Percentiles rank a stretch among this genome's conserved stretches.
Conservation (phyloP, 2,113 vertebrate species). For the Pseudolaguvia tuberculata region DNA sequence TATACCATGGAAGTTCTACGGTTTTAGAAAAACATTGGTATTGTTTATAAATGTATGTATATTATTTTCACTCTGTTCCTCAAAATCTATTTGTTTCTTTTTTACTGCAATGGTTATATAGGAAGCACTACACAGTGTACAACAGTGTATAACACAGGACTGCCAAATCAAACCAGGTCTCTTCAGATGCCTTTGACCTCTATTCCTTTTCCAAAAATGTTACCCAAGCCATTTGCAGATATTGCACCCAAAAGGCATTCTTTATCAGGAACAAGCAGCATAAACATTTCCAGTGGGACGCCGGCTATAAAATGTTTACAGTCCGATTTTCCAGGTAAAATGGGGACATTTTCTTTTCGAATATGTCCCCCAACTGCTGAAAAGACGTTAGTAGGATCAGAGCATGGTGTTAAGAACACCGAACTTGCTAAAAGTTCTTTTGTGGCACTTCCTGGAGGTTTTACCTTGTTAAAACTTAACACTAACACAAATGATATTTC, state of each 20-base stretch:
- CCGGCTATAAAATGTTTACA: slow-evolving; percentile 61
- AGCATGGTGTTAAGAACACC: slow-evolving; percentile 34
- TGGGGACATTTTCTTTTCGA: slow-evolving; percentile 76
- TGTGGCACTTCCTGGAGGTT: slow-evolving; percentile 78
- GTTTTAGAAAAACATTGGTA: no score
- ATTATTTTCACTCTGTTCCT: no score
- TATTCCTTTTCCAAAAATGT: neutral
- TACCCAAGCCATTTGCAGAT: slow-evolving; percentile 18
- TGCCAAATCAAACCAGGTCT: neutral
- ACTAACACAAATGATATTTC: neutral
- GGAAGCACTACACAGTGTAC: slow-evolving; percentile 8
- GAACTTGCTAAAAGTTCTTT: slow-evolving; percentile 53
- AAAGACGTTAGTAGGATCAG: slow-evolving; percentile 2
- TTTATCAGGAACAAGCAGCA: slow-evolving; percentile 50
- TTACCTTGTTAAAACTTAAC: slow-evolving; percentile 71
- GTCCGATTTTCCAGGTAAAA: slow-evolving; percentile 60
- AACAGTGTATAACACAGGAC: neutral
- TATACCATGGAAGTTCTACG: no score
- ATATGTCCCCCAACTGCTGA: slow-evolving; percentile 72
- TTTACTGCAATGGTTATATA: neutral
- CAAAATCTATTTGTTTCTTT: neutral
- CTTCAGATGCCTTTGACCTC: neutral
- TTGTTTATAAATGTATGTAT: no score
- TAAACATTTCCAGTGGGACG: slow-evolving; percentile 64
- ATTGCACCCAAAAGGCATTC: slow-evolving; percentile 44